Percentiles rank a stretch among this genome's conserved stretches.
phyloP scores from a whole-genome alignment of 1,140 invertebrate species.

The Bombus turneri region DNA sequence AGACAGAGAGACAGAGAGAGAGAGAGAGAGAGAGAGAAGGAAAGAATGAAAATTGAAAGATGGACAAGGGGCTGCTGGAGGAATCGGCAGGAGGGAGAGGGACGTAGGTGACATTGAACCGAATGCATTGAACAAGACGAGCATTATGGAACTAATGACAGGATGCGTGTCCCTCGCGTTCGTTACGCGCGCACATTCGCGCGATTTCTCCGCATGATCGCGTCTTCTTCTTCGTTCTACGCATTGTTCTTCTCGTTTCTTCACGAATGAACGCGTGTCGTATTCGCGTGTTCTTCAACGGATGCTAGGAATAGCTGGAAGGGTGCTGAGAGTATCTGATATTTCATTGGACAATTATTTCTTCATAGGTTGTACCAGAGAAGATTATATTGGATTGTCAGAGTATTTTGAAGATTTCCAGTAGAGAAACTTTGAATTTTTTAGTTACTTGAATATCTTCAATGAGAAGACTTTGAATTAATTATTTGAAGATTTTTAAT shows the following conservation, averaged over 20 bases:
- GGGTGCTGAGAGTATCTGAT: no score
- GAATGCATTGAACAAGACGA: conserved; percentile 77
- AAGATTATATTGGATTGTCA: not conserved
- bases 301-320: not conserved
- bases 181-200: conserved; percentile 42
- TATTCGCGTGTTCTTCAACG: not conserved
- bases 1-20: conserved; percentile 14
- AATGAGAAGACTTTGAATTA: no score
- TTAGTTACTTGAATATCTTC: no score
- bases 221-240: conserved; percentile 33
- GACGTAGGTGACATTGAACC: conserved; percentile 80
- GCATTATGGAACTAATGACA: conserved; percentile 77
- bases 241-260: no score
- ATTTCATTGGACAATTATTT: not conserved
- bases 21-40: conserved; percentile 24
- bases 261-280: not conserved
- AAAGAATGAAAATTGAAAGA: conserved; percentile 4
- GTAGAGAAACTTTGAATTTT: not conserved
- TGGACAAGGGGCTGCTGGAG: conserved; percentile 39
- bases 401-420: no score
- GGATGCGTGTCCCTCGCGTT: conserved; percentile 73
- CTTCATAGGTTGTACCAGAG: not conserved
- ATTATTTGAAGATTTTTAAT: no score
- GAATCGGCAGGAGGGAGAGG: conserved; percentile 68
- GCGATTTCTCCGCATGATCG: conserved; percentile 33